These are phyloP conservation scores for Glyphotaelius pellucidus DNA, from an alignment of 2,888 invertebrate genomes.

Conservation along the genomic window DNA sequence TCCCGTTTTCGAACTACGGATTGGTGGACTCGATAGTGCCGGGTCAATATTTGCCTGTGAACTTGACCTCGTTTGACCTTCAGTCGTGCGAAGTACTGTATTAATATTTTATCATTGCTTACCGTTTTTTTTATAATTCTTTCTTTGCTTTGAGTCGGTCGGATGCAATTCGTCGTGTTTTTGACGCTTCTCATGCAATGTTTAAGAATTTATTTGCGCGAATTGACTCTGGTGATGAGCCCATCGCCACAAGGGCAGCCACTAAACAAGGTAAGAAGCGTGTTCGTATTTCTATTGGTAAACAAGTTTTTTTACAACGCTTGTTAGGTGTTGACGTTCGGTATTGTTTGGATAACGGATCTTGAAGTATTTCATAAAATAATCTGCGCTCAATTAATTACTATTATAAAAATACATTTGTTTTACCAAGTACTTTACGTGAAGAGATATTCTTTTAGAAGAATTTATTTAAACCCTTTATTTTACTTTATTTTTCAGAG, in stretches of 20 bases:
- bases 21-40: background rate
- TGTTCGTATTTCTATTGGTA: background rate
- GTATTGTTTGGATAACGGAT: no score
- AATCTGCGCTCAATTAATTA: no score
- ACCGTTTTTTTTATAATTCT: background rate
- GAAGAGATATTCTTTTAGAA: no score
- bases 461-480: no score
- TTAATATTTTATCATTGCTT: background rate
- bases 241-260: background rate
- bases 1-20: background rate
- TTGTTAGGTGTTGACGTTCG: no score
- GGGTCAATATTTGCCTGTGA: background rate
- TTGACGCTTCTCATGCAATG: background rate
- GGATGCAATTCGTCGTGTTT: background rate
- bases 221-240: background rate
- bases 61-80: background rate
- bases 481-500: no score
- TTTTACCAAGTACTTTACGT: no score
- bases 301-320: background rate
- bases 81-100: background rate
- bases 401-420: no score
- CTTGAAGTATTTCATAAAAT: no score
- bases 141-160: background rate
- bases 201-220: background rate
- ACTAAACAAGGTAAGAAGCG: background rate